phyloP scores from a whole-genome alignment of 2,113 vertebrate species.

The Epinephelus moara region DNA sequence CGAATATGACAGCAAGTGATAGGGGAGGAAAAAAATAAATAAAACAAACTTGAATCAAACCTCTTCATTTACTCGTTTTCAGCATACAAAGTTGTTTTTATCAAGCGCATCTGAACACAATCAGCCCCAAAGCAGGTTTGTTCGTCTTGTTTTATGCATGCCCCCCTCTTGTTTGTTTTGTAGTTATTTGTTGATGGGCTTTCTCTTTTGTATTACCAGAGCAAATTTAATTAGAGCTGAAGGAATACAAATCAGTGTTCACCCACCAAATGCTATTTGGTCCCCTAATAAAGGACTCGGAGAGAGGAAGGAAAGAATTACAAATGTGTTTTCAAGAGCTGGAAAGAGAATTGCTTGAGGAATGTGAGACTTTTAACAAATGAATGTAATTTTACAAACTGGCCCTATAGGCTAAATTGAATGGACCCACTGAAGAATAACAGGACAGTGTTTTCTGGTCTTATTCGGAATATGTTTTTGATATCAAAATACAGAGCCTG shows the following conservation, averaged over 20 bases:
- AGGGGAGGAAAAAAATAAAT: neutral
- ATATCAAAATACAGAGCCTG: neutral
- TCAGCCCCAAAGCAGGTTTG: conserved; percentile 63
- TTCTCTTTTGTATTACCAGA: conserved; percentile 77
- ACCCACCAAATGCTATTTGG: conserved; percentile 74
- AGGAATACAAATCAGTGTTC: conserved; percentile 78
- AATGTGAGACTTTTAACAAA: conserved; percentile 62
- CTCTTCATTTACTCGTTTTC: conserved; percentile 52
- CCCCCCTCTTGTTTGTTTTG: conserved; percentile 70
- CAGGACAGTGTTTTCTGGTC: neutral
- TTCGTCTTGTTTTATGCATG: conserved; percentile 55
- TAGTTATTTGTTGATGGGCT: conserved; percentile 73
- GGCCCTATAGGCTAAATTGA: conserved; percentile 9
- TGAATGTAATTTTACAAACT: conserved; percentile 49
- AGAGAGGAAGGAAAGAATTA: conserved; percentile 64
- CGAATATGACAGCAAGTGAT: neutral
- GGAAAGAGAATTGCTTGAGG: conserved; percentile 55
- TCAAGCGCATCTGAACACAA: conserved; percentile 74
- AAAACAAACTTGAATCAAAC: conserved; percentile 25
- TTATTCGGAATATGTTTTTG: neutral
- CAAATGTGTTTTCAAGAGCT: conserved; percentile 66
- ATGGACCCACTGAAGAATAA: neutral
- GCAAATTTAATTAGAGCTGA: conserved; percentile 80
- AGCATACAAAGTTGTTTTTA: conserved; percentile 45
- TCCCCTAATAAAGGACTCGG: conserved; percentile 64